Percentiles rank a stretch among this genome's conserved stretches.
phyloP scores from a whole-genome alignment of 2,113 vertebrate species.

The Elephas maximus region DNA sequence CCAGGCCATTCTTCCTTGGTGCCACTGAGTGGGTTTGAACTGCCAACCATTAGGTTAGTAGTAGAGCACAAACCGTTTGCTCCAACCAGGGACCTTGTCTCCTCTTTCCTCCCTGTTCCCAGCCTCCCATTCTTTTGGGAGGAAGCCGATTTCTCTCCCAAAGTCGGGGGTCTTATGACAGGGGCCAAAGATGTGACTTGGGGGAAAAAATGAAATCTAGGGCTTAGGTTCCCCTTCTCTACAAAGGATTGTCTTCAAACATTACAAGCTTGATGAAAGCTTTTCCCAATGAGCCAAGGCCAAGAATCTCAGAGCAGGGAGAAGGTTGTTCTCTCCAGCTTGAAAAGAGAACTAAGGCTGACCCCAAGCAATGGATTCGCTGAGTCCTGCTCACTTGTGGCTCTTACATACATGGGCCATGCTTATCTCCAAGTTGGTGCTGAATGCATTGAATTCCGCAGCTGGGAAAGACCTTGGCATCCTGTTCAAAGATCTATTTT shows the following conservation, averaged over 20 bases:
- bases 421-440: neutral
- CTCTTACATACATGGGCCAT: neutral
- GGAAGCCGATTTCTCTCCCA: neutral
- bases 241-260: neutral
- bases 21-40: neutral
- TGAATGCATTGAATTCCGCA: neutral
- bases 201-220: neutral
- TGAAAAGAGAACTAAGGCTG: neutral
- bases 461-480: neutral
- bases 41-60: neutral
- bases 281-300: neutral
- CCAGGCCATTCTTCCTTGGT: too few species aligned
- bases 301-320: neutral
- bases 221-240: neutral
- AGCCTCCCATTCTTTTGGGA: neutral
- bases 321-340: neutral
- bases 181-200: neutral
- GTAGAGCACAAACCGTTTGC: neutral
- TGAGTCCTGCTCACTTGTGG: neutral
- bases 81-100: neutral
- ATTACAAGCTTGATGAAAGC: neutral
- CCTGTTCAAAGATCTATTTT: constrained; percentile 28
- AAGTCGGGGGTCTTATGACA: neutral
- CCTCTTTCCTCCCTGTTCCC: neutral
- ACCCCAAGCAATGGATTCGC: neutral